Evolutionary conservation across 2,888 invertebrate genomes (phyloP).

Genomic region (Ypsolopha scabrella): DNA sequence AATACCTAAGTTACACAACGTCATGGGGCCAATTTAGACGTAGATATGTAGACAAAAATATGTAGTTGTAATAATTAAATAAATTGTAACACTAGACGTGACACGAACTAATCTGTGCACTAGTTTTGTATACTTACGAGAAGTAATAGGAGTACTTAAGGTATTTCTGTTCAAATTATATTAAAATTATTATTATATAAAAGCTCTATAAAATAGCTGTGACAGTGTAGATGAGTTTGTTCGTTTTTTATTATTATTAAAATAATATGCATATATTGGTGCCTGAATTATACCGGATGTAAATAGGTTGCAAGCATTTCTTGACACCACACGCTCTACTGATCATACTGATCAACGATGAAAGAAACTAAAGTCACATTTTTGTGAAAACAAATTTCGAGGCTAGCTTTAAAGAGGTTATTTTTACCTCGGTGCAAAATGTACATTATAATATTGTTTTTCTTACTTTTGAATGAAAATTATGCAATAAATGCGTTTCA

Average conservation of each 20-base stretch:
- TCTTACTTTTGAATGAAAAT: too few species aligned
- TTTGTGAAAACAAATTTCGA: too few species aligned
- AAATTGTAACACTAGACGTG: background rate
- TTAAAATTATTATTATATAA: background rate
- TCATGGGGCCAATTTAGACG: constrained; percentile 50
- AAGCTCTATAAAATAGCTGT: constrained; percentile 17
- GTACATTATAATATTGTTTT: too few species aligned
- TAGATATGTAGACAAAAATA: constrained; percentile 23
- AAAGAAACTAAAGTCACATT: too few species aligned
- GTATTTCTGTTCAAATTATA: background rate
- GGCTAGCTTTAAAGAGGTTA: too few species aligned
- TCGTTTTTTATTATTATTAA: background rate
- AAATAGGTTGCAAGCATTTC: too few species aligned
- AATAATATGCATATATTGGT: background rate
- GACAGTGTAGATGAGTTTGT: constrained; percentile 8
- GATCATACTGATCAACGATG: too few species aligned
- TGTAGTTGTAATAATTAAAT: background rate
- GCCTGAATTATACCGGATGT: too few species aligned
- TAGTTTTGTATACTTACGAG: constrained; percentile 14
- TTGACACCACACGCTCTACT: too few species aligned
- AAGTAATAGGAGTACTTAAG: background rate
- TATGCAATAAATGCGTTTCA: too few species aligned
- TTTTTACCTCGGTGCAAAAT: too few species aligned
- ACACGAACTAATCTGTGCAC: constrained; percentile 8
- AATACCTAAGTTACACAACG: background rate